Evolutionary conservation across 2,797 vertebrate genomes (phyloP).

Genomic region (Pangasius larnaudii): DNA sequence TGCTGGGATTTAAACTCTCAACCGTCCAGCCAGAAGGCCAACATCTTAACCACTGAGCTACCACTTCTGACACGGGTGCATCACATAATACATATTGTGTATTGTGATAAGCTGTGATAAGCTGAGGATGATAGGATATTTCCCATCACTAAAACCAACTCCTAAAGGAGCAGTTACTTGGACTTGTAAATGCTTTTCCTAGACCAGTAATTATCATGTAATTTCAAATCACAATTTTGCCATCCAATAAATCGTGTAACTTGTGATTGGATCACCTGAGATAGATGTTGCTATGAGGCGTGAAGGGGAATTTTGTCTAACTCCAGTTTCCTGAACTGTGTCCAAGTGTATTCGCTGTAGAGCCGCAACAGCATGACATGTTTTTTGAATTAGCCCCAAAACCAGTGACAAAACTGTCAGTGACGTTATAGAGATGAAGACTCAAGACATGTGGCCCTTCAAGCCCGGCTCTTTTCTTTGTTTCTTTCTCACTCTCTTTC

Average conservation of each 20-base stretch:
- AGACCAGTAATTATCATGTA: neutral
- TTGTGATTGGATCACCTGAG: neutral
- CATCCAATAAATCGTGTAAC: neutral
- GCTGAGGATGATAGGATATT: neutral
- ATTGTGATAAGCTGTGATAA: neutral
- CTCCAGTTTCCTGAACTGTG: neutral
- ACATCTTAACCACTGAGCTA: too few species aligned
- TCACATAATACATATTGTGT: neutral
- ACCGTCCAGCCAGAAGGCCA: too few species aligned
- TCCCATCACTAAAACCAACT: neutral
- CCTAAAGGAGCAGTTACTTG: neutral
- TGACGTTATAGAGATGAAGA: slow-evolving; percentile 20
- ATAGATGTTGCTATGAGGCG: neutral
- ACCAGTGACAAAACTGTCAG: slow-evolving; percentile 5
- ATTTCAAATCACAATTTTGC: neutral
- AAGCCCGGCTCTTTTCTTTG: neutral
- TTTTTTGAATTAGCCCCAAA: neutral
- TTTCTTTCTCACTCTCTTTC: neutral
- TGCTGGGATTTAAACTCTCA: too few species aligned
- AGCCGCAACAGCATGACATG: neutral
- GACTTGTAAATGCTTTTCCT: neutral
- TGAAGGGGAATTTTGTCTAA: neutral
- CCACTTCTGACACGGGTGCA: too few species aligned
- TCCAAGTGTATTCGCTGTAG: neutral
- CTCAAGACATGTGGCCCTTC: slow-evolving; percentile 16